Evolutionary conservation across 2,888 invertebrate genomes (phyloP).

Genomic region (Chromoteleia sp.): DNA sequence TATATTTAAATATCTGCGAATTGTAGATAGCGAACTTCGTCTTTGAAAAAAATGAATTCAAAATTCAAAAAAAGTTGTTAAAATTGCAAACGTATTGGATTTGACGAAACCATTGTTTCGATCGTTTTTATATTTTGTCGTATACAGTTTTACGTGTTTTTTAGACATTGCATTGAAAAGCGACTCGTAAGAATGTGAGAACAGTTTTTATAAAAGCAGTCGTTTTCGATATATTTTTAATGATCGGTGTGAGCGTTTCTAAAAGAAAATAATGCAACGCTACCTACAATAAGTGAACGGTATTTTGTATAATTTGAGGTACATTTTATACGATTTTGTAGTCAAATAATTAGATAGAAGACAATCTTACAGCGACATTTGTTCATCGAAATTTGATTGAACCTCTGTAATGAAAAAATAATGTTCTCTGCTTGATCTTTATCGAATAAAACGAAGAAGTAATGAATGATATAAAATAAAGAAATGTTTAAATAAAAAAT

Average conservation of each 20-base stretch:
- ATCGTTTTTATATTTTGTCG: slow-evolving; percentile 8
- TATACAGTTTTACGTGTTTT: slow-evolving; percentile 33
- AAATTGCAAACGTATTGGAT: slow-evolving; percentile 13
- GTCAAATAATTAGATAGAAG: slow-evolving; percentile 21
- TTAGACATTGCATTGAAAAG: background rate
- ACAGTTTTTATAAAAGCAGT: slow-evolving; percentile 18
- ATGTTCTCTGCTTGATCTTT: slow-evolving; percentile 23
- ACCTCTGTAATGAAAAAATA: background rate
- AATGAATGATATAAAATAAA: slow-evolving; percentile 19
- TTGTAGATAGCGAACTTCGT: slow-evolving; percentile 47
- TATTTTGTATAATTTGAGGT: slow-evolving; percentile 27
- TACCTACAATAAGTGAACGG: slow-evolving; percentile 57
- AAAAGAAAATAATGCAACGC: slow-evolving; percentile 15
- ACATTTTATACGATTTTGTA: slow-evolving; percentile 32
- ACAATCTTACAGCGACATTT: slow-evolving; percentile 34
- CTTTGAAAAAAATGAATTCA: background rate
- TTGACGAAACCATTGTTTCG: slow-evolving; percentile 6
- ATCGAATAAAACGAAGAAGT: slow-evolving; percentile 21
- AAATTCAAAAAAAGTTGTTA: background rate
- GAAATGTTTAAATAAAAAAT: slow-evolving; percentile 30
- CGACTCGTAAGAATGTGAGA: slow-evolving; percentile 12
- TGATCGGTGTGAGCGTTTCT: slow-evolving; percentile 8
- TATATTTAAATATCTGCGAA: slow-evolving; percentile 25
- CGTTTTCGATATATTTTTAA: slow-evolving; percentile 28
- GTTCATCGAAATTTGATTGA: slow-evolving; percentile 40